Percentiles rank a stretch among this genome's conserved stretches.
These are phyloP conservation scores for Zosterops borbonicus DNA, from an alignment of 2,113 vertebrate species.

Conservation along the genomic window DNA sequence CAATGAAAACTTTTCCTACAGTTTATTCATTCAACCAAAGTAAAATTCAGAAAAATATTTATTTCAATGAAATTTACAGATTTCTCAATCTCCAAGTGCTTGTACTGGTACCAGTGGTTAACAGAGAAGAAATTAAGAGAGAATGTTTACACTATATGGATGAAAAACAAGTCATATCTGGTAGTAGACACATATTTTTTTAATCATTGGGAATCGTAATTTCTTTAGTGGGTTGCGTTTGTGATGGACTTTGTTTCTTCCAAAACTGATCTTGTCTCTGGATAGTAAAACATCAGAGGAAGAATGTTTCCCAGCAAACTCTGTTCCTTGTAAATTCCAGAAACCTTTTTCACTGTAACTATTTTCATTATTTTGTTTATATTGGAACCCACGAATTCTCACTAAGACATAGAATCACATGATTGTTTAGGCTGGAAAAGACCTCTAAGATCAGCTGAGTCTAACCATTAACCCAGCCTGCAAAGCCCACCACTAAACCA, in stretches of 20 bases:
- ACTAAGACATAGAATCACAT: neutral
- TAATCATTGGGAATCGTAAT: no score
- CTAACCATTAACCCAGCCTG: neutral
- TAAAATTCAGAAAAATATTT: neutral
- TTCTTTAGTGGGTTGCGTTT: neutral
- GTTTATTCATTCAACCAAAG: neutral
- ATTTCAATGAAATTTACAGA: neutral
- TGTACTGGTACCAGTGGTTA: neutral
- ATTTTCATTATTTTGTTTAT: neutral
- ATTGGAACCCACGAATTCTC: neutral
- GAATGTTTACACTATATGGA: neutral
- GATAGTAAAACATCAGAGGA: neutral
- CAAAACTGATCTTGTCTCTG: neutral
- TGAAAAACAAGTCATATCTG: neutral
- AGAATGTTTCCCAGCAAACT: neutral
- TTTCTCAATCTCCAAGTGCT: neutral
- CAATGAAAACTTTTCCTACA: neutral
- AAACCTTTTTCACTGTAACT: neutral
- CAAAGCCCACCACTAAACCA: neutral
- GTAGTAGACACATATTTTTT: neutral
- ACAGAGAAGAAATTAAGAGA: neutral
- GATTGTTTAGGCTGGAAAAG: neutral
- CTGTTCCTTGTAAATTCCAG: neutral
- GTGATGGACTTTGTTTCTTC: neutral
- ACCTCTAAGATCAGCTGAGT: neutral